A percentile compares a stretch with the other conserved stretches of the same genome.
phyloP scores from a whole-genome alignment of 2,113 vertebrate genomes.

The Datnioides undecimradiatus region DNA sequence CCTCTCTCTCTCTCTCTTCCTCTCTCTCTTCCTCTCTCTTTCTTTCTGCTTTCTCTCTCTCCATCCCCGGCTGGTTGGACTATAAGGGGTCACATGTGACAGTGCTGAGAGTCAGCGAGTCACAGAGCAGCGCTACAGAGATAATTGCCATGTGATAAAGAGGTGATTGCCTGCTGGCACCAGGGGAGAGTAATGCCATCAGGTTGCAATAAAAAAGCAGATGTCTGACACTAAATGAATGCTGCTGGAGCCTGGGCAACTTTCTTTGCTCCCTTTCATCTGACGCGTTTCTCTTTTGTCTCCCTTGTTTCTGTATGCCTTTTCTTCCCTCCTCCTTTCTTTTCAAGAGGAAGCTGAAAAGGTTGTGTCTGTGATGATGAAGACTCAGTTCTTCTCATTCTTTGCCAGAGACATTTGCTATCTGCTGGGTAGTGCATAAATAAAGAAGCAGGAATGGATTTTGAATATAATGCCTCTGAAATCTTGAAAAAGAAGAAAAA shows the following conservation, averaged over 20 bases:
- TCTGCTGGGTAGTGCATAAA: slow-evolving; percentile 66
- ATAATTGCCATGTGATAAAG: slow-evolving; percentile 90
- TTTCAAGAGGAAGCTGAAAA: slow-evolving; percentile 70
- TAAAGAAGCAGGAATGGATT: slow-evolving; percentile 64
- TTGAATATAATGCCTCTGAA: slow-evolving; percentile 70
- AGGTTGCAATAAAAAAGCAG: slow-evolving; percentile 88
- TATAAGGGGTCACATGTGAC: slow-evolving; percentile 82
- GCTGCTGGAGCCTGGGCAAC: slow-evolving; percentile 78
- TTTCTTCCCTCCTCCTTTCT: slow-evolving; percentile 54
- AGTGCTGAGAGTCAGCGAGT: slow-evolving; percentile 76
- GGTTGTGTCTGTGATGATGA: slow-evolving; percentile 75
- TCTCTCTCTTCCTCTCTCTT: background rate
- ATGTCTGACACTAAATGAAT: slow-evolving; percentile 86
- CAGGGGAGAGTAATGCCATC: slow-evolving; percentile 85
- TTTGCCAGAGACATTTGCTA: slow-evolving; percentile 63
- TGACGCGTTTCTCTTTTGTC: slow-evolving; percentile 49
- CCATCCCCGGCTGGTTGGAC: slow-evolving; percentile 60
- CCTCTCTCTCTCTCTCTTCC: background rate
- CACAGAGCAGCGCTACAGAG: slow-evolving; percentile 82
- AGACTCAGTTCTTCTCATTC: slow-evolving; percentile 68
- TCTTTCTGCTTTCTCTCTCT: background rate
- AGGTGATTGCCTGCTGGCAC: slow-evolving; percentile 88
- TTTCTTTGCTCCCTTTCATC: slow-evolving; percentile 69
- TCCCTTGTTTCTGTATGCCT: slow-evolving; percentile 51
- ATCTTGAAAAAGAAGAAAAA: slow-evolving; percentile 44